Conservation (phyloP, 1,140 invertebrate genomes). For the Globodera ellingtonae region DNA sequence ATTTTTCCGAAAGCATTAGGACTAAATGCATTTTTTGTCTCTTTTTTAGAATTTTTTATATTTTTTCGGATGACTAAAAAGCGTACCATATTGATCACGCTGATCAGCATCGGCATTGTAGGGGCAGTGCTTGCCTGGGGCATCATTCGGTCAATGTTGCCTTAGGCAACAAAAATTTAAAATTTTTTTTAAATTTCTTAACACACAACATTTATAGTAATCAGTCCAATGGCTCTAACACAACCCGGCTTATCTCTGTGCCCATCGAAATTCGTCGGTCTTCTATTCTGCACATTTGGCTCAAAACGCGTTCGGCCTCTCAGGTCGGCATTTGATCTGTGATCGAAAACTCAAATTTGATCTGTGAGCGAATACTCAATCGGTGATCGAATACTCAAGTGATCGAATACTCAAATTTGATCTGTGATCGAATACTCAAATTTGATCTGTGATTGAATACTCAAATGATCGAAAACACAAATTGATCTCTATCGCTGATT, state of each 20-base stretch:
- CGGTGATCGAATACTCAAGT: too few species aligned
- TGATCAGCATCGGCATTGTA: slow-evolving; percentile 15
- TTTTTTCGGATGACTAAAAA: background rate
- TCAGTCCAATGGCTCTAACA: background rate
- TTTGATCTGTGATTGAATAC: too few species aligned
- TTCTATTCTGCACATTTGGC: slow-evolving; percentile 32
- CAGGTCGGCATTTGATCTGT: background rate
- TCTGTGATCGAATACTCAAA: too few species aligned
- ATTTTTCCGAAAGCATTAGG: too few species aligned
- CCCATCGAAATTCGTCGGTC: background rate
- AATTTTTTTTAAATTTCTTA: background rate
- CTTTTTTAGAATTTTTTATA: too few species aligned
- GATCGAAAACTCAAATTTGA: too few species aligned
- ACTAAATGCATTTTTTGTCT: too few species aligned
- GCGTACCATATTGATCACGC: background rate
- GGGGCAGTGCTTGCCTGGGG: background rate
- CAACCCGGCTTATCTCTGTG: background rate
- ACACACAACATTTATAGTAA: background rate
- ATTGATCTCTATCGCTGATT: too few species aligned
- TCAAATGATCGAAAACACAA: too few species aligned
- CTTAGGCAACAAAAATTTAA: background rate
- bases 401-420: too few species aligned
- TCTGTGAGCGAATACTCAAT: too few species aligned
- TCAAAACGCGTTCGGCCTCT: slow-evolving; percentile 11
- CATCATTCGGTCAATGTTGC: background rate